Evolutionary conservation across 2,888 invertebrate genomes (phyloP), one percentile per base, ranked within the genome.

Genomic region (Callyntrura sp.): DNA sequence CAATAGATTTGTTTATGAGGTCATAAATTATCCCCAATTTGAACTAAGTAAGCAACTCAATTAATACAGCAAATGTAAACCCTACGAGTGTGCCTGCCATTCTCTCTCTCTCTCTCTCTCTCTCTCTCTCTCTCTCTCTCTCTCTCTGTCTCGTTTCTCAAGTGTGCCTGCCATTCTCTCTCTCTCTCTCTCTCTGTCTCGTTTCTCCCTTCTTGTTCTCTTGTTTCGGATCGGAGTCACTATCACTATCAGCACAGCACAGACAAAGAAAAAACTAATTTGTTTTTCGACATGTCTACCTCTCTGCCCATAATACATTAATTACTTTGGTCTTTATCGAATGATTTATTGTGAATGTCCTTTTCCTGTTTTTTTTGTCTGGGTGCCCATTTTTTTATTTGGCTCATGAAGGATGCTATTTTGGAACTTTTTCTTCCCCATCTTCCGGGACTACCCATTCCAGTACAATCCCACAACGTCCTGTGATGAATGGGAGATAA

Each of bases 391-490:
- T n/a, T n/a, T 23, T 78, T 14, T 48, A 23, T 76, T 84, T 83
- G 0, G 17, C 35, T 2, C 14, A 23, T 83, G 12, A 65, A 93
- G 93, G 81, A 93, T 93, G 93, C 86, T 92, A 57, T 93, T 93
- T 84, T 93, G 93, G 93, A 93, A 93, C 89, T 92, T 92, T 82
- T 93, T 93, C 92, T 93, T 93, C 84, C 93, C 93, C 14, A 93
- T 93, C n/a, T 93, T 93, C 85, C 93, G 93, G 8, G 93, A 93
- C 88, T 93, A 92, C 70, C 88, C 90, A 25, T 93, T 93, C 62
- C 90, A 85, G 45, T 93, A 86, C 65, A 84, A 91, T 17, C 85
- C 90, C 5, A 20, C 60, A 70, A 62, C 51, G 43, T 73, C 82
- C 14, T 93, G 93, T 85, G 92, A 91, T 68, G 92, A 92, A 55